Evolutionary conservation across 64 coral and sea anemone species (phyloP), one percentile per base, ranked within the genome.

Genomic region (Catalaphyllia jardinei): DNA sequence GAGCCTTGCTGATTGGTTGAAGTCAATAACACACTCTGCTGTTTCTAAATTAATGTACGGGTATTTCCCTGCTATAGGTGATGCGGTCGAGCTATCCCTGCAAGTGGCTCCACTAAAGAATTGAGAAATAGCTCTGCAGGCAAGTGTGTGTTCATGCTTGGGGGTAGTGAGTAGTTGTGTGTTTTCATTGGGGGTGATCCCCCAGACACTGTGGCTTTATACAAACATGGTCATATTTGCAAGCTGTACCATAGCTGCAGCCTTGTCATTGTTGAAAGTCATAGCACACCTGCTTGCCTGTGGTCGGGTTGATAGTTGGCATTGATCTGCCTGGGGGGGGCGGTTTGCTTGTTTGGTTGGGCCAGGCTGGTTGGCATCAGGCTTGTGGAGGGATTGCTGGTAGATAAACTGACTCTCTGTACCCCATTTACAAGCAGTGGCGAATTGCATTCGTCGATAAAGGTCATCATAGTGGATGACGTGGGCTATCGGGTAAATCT

Each of bases 281-380:
- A 81, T 74, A 90, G 63, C 78, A 90, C 74, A 90, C 78, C 35
- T 82, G 65, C 65, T 90, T 90, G 54, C 88, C 78, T 90, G 79
- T 79, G 19, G 71, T 28, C 17, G 29, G 73, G 73, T 75, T 75
- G 29, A 75, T 77, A 4, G 42, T 50, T 3, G 72, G 31, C 1
- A 31, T 19, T 52, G 78, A 15, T 67, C 39, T 63, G 65, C 51
- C 30, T 52, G 87, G 15, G 71, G 62, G 62, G 60, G n/a, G n/a
- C 75, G 31, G 72, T 15, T 25, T 71, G 42, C 22, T 79, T 89
- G 60, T 67, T 79, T n/a, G 24, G 76, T 42, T 35, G 60, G 71
- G 62, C 64, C 49, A 17, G 72, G 72, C 30, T 52, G 67, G 77
- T 35, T 80, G 30, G 63, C 79, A 62, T 31, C 46, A 51, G 60